phyloP scores from a whole-genome alignment of 2,113 vertebrate genomes.

The Micromys minutus region DNA sequence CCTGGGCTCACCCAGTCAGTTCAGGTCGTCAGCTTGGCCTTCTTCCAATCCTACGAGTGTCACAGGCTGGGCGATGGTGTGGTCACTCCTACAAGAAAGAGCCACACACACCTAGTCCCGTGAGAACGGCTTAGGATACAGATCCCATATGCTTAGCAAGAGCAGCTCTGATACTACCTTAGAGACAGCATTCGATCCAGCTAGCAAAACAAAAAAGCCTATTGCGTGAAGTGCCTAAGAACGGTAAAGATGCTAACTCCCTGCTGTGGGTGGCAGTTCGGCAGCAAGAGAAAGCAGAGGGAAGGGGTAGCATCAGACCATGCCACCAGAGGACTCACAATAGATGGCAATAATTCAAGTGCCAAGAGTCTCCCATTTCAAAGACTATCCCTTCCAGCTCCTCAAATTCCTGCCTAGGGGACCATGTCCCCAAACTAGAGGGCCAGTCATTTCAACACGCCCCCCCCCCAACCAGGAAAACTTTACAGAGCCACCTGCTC shows the following conservation, averaged over 20 bases:
- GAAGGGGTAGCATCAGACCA: background rate
- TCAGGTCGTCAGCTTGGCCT: background rate
- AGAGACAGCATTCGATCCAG: background rate
- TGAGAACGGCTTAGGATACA: background rate
- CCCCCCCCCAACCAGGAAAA: no score
- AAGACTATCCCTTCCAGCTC: background rate
- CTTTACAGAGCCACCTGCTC: background rate
- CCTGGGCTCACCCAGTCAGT: background rate
- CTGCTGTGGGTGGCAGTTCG: background rate
- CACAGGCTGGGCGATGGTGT: background rate
- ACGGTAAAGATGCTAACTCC: no score
- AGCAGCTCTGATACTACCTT: background rate
- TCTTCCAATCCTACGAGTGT: background rate
- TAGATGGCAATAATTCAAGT: background rate
- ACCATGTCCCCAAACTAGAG: background rate
- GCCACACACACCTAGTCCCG: background rate
- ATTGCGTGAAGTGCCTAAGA: no score
- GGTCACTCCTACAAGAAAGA: background rate
- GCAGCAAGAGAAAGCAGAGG: background rate
- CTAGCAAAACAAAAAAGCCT: background rate
- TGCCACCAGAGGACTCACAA: background rate
- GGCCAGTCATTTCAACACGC: background rate
- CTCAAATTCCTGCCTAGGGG: background rate
- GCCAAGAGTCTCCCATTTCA: background rate
- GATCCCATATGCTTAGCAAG: background rate